Percentiles rank a stretch among this genome's conserved stretches.
These are phyloP conservation scores for Cuniculus paca DNA, from an alignment of 2,797 vertebrate species.

Conservation along the genomic window DNA sequence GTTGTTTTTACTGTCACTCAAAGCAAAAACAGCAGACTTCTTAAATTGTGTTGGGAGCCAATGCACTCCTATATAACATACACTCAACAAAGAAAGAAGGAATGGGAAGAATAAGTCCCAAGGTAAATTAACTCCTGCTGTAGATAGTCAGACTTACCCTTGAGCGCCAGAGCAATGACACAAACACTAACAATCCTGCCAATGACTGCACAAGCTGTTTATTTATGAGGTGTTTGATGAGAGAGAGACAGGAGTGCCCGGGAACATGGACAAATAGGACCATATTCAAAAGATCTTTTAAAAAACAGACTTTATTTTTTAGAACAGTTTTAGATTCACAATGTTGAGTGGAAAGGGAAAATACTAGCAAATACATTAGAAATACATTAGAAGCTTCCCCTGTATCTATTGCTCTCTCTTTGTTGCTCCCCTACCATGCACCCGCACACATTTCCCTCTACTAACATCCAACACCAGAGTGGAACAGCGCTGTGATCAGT, in stretches of 20 bases:
- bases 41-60: slow-evolving; percentile 49
- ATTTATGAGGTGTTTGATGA: neutral
- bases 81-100: neutral
- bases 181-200: neutral
- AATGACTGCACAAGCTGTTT: neutral
- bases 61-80: slow-evolving; percentile 19
- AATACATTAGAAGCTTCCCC: neutral
- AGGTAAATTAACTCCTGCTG: neutral
- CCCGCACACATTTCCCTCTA: accelerated
- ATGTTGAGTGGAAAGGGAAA: neutral
- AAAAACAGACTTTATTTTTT: neutral
- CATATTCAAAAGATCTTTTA: neutral
- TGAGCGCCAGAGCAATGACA: neutral
- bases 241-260: neutral
- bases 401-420: too few relatives aligned
- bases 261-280: neutral
- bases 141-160: neutral
- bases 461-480: neutral
- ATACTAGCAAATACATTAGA: neutral
- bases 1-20: slow-evolving; percentile 62
- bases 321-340: neutral
- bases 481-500: too few relatives aligned
- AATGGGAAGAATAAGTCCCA: neutral
- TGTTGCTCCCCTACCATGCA: accelerated
- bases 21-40: slow-evolving; percentile 29